phyloP scores from a whole-genome alignment of 2,113 vertebrate genomes.

The Micromys minutus region DNA sequence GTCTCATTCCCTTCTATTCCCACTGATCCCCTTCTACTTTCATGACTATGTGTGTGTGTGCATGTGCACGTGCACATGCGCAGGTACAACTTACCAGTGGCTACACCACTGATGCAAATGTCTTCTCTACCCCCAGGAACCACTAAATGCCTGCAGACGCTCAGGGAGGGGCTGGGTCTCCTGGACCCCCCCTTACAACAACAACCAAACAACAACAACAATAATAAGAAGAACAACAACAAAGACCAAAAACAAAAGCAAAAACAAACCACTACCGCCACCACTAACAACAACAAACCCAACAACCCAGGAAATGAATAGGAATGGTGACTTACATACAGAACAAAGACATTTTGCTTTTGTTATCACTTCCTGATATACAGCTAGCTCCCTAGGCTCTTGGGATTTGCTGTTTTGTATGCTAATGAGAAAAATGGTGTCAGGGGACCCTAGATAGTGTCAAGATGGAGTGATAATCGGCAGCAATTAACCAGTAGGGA shows the following conservation, averaged over 20 bases:
- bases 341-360: neutral
- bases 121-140: no score
- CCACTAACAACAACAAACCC: no score
- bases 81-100: neutral
- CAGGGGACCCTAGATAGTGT: neutral
- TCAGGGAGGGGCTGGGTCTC: neutral
- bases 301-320: neutral
- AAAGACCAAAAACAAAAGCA: no score
- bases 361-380: neutral
- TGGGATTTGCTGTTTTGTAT: neutral
- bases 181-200: no score
- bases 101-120: neutral
- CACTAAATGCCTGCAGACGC: neutral
- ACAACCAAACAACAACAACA: neutral
- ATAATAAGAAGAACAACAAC: neutral
- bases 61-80: neutral
- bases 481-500: neutral
- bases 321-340: neutral
- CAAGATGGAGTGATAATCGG: neutral
- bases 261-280: no score
- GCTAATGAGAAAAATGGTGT: neutral
- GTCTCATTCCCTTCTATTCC: neutral
- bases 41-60: neutral
- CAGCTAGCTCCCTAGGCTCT: neutral
- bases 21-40: neutral